Conservation (phyloP, 2,888 invertebrate genomes). For the Anticlea derivata region DNA sequence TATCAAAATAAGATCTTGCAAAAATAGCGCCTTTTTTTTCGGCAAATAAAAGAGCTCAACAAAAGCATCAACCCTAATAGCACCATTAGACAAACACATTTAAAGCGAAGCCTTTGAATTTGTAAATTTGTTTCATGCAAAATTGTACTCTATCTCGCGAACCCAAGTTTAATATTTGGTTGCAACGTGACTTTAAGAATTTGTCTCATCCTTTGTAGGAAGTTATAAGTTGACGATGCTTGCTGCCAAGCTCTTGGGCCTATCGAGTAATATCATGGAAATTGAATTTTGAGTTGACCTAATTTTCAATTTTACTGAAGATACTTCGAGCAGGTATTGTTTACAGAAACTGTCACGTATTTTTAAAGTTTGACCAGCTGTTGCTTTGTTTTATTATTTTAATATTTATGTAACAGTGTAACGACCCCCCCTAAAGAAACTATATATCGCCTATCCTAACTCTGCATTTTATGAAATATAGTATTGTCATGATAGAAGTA, state of each 20-base stretch:
- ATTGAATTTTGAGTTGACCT: neutral
- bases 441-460: too few relatives aligned
- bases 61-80: constrained; percentile 13
- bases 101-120: constrained; percentile 8
- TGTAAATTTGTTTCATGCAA: neutral
- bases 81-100: constrained; percentile 15
- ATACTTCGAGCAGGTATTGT: too few relatives aligned
- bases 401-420: too few relatives aligned
- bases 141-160: neutral
- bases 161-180: neutral
- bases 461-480: too few relatives aligned
- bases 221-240: constrained; percentile 11
- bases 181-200: neutral
- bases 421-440: too few relatives aligned
- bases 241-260: constrained; percentile 3
- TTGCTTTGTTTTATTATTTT: too few relatives aligned
- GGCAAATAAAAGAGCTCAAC: constrained; percentile 14
- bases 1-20: constrained; percentile 5
- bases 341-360: too few relatives aligned
- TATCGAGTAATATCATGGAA: neutral
- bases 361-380: too few relatives aligned
- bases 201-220: constrained; percentile 1
- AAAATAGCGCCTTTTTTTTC: constrained; percentile 1
- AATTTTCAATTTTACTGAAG: neutral
- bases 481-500: too few relatives aligned